These are phyloP conservation scores for Rallus limicola DNA, from an alignment of 2,113 vertebrate genomes.

Conservation along the genomic window DNA sequence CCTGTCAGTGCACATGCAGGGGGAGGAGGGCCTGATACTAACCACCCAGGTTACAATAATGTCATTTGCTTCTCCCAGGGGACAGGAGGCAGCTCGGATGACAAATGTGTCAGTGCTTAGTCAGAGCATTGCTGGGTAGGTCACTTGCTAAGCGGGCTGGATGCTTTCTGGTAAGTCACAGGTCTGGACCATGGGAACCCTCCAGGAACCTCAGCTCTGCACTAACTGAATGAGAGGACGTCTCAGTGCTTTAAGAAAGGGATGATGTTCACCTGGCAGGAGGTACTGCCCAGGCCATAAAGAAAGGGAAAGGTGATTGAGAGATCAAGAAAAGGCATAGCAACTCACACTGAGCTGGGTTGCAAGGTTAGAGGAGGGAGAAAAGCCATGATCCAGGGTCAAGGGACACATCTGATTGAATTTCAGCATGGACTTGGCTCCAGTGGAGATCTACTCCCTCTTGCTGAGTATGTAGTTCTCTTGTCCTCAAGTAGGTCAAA, in stretches of 20 bases:
- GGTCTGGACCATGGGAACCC: not conserved
- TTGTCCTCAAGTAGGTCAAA: not conserved
- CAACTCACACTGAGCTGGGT: not conserved
- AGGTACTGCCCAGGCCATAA: not conserved
- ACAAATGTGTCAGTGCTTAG: not conserved
- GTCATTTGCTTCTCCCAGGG: not conserved
- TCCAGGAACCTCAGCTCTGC: not conserved
- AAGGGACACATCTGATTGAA: not conserved
- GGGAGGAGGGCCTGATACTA: not conserved
- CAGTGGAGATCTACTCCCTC: not conserved
- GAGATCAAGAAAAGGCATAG: not conserved
- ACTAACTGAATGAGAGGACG: not conserved
- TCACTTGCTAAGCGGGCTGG: not conserved
- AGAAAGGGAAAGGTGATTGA: not conserved
- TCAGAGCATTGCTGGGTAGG: not conserved
- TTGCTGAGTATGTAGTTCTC: not conserved
- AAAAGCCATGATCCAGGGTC: not conserved
- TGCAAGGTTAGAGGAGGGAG: not conserved
- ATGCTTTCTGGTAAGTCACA: not conserved
- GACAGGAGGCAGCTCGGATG: not conserved
- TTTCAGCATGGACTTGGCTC: not conserved
- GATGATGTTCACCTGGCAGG: not conserved
- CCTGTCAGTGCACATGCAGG: not conserved
- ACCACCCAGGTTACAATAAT: not conserved
- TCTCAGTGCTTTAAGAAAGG: not conserved